Percentiles rank a stretch among this genome's conserved stretches.
phyloP scores from a whole-genome alignment of 2,113 vertebrate species.

The Antechinus stuartii region DNA sequence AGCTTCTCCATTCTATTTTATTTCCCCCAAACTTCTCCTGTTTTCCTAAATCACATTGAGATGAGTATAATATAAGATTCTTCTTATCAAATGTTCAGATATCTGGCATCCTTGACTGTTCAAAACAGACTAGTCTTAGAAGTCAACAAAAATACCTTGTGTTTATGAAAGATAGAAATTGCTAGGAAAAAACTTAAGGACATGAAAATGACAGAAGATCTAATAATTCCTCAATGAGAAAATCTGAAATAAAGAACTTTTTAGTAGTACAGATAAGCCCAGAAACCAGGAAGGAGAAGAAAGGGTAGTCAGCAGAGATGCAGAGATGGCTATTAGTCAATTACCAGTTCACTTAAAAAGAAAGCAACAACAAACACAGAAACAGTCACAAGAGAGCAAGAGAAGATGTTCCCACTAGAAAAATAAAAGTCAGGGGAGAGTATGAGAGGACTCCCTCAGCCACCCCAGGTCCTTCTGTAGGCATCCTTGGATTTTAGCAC shows the following conservation, averaged over 20 bases:
- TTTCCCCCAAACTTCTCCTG: constrained; percentile 15
- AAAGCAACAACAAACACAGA: constrained; percentile 23
- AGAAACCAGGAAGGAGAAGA: neutral
- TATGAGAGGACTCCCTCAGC: constrained; percentile 21
- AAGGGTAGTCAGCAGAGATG: neutral
- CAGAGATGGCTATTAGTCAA: constrained; percentile 29
- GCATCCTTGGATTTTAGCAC: constrained; percentile 18
- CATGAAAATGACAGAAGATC: neutral
- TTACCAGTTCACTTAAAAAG: constrained; percentile 3
- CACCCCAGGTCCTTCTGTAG: neutral
- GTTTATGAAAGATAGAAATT: neutral
- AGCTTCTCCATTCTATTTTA: constrained; percentile 23
- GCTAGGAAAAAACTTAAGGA: neutral
- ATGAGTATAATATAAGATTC: constrained; percentile 18
- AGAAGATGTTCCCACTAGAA: neutral
- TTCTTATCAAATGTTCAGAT: constrained; percentile 10
- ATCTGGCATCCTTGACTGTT: neutral
- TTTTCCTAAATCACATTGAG: constrained; percentile 13
- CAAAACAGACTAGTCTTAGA: neutral
- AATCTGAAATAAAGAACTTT: neutral
- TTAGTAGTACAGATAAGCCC: neutral
- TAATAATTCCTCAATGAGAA: neutral
- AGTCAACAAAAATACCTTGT: neutral
- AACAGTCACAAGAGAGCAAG: neutral
- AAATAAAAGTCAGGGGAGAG: constrained; percentile 24